A percentile compares a stretch with the other conserved stretches of the same genome.
Conservation (phyloP, 2,888 invertebrate species). For the Melangyna quadrimaculata region DNA sequence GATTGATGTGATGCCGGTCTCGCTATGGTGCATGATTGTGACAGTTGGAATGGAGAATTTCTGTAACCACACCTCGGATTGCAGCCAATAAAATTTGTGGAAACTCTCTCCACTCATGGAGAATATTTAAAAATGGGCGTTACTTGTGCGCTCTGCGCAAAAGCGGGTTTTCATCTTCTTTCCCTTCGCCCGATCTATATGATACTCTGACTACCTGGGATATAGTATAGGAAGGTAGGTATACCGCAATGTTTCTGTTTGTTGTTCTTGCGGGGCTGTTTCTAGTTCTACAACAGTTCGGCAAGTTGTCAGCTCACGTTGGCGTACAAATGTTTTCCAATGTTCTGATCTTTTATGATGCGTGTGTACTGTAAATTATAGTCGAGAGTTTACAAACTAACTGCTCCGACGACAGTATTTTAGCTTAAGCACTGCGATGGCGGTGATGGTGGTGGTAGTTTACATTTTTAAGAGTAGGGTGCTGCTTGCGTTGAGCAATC, state of each 20-base stretch:
- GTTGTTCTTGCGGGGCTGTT: conserved; percentile 61
- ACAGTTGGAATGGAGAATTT: conserved; percentile 61
- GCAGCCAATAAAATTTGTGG: conserved; percentile 38
- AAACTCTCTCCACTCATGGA: conserved; percentile 45
- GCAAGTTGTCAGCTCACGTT: conserved; percentile 72
- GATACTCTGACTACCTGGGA: conserved; percentile 16
- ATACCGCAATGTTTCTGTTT: conserved; percentile 71
- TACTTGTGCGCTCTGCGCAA: conserved; percentile 36
- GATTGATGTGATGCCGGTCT: conserved; percentile 25
- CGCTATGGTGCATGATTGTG: conserved; percentile 39
- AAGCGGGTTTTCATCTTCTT: conserved; percentile 42
- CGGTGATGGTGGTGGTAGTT: conserved; percentile 39
- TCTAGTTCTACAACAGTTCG: conserved; percentile 62
- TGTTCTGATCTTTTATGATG: conserved; percentile 72
- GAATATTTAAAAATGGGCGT: conserved; percentile 48
- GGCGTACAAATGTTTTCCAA: conserved; percentile 72
- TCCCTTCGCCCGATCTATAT: conserved; percentile 18
- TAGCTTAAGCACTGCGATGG: conserved; percentile 28
- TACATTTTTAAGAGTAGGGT: conserved; percentile 8
- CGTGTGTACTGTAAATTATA: conserved; percentile 74
- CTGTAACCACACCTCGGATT: conserved; percentile 44
- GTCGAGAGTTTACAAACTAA: conserved; percentile 74
- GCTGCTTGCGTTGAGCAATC: conserved; percentile 38
- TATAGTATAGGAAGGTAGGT: conserved; percentile 1
- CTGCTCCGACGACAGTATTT: conserved; percentile 42